Base-by-base conservation (phyloP, 2,888 invertebrate genomes). In the Diloba caeruleocephala region DNA sequence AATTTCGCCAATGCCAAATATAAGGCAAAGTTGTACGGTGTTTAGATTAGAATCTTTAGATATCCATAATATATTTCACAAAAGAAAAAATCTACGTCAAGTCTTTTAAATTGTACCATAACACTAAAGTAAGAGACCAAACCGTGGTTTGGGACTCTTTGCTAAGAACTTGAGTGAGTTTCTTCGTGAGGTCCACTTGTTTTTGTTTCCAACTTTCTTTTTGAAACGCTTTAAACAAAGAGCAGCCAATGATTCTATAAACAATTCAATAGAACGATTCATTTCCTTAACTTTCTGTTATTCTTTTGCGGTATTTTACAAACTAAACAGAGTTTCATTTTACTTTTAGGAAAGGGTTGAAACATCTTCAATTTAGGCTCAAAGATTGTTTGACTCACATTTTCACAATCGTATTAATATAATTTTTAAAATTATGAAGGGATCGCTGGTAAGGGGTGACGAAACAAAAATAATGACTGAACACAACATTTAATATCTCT, bases 131-230 rank as follows among this genome's bases (percentile, higher is more conserved):
- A 61, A 64, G 72, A 78, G 71, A 83, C 76, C 79, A 84, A 84
- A 79, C 79, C 79, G 76, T 71, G 82, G 85, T 79, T 80, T 76
- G 78, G 74, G 78, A 77, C 76, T 78, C 79, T 81, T 85, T 80
- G 75, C 73, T 65, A 79, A 79, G 84, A 83, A 85, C 87, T 86
- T 81, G 78, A 86, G 84, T 78, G 71, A 82, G 81, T 83, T 84
- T 79, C 80, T 76, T 74, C 63, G 62, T 48, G 72, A 76, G 78
- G 78, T 83, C 82, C 81, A 76, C 75, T 78, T 69, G 79, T 84
- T 82, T 78, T 74, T 73, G 56, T 74, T 66, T 65, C 52, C 45
- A 76, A 83, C 68, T 79, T 84, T 78, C 71, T 76, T 75, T 77
- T 71, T 53, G 65, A 62, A 75, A 72, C 76, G 72, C 76, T 83